phyloP scores from a whole-genome alignment of 23 tunicate genomes.

The Trididemnum nubilum region DNA sequence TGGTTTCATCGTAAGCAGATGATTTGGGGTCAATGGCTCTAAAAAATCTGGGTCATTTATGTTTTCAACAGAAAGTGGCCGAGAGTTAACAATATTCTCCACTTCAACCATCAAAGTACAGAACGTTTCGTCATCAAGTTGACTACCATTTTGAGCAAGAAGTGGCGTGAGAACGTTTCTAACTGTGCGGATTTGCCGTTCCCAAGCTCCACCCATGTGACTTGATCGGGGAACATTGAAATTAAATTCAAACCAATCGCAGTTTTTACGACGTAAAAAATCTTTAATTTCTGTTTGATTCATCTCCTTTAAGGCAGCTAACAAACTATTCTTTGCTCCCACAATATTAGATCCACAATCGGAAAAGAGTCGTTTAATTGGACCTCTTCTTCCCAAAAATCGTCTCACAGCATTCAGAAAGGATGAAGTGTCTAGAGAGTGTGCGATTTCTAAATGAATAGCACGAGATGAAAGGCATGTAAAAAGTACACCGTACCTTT shows the following conservation, averaged over 20 bases:
- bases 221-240: neutral
- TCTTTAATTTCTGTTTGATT: neutral
- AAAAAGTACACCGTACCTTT: no score
- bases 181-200: neutral
- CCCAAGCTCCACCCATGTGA: neutral
- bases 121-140: constrained; percentile 4
- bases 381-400: no score
- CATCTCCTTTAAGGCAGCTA: neutral
- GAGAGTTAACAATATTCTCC: constrained; percentile 9
- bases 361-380: neutral
- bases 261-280: neutral
- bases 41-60: neutral
- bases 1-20: neutral
- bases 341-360: neutral
- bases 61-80: constrained; percentile 2
- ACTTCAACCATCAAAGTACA: constrained; percentile 8
- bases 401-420: no score
- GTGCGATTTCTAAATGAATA: no score
- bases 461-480: no score
- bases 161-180: neutral
- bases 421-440: no score
- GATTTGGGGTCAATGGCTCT: constrained; percentile 2
- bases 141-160: neutral
- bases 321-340: neutral
- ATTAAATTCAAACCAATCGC: neutral